Base-by-base conservation (phyloP, 2,888 invertebrate genomes). In the Orthosia gracilis region DNA sequence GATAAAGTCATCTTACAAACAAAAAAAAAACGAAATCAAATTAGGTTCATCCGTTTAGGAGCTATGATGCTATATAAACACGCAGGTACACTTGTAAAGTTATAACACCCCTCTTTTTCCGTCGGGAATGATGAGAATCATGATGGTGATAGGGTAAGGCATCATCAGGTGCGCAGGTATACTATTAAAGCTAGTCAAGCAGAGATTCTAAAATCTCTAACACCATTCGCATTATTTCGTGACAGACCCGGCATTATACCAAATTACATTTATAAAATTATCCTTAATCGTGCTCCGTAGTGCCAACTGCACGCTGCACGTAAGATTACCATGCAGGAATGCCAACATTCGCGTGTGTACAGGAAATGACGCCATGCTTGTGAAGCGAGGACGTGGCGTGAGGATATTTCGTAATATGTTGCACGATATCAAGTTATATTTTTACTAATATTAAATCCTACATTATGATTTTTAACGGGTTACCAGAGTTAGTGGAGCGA, bases 301-400 rank as follows among this genome's bases (percentile, higher is more conserved):
- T 72, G 40, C 68, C 72, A 80, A 76, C 78, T 58, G 72, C 81
- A 76, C 68, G 65, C 76, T 58, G 73, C 84, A 81, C 77, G 59
- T 66, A 76, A 81, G 45, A 68, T 76, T 78, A 74, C 82, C 74
- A 85, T 85, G 74, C 80, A 85, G 75, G 85, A 83, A 87, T 85
- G 85, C 87, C 85, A 87, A 76, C 80, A 76, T 78, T 73, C 70
- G 70, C 83, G 83, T 78, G 85, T 80, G 73, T 71, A 78, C 87
- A 76, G 85, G 87, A 85, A 76, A 78, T 87, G 85, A 85, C 78
- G 85, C 21, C 23, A 47, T 55, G 63, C 66, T 67, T 73, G 49
- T 80, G 84, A 80, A 76, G 84, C 71, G 82, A 84, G 82, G 84
- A 84, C 81, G 52, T 82, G 81, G 84, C 81, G 81, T 82, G 84